Conservation (phyloP, 2,113 vertebrate species). For the Addax nasomaculatus region DNA sequence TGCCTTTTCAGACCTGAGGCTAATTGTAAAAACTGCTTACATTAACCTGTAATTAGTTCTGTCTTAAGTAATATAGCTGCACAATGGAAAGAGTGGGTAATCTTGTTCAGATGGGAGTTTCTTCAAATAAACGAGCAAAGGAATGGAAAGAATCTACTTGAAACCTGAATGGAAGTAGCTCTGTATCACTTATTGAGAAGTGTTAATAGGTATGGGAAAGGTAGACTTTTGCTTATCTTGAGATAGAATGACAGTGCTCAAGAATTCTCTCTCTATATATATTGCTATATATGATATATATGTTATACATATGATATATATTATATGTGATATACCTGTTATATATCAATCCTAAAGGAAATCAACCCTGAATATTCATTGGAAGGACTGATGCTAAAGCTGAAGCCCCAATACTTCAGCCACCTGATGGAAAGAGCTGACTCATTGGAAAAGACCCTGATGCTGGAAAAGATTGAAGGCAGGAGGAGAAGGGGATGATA, state of each 20-base stretch:
- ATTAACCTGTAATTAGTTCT: neutral
- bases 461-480: neutral
- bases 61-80: neutral
- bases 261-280: neutral
- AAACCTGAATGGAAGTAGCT: neutral
- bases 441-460: neutral
- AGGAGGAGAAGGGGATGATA: neutral
- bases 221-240: neutral
- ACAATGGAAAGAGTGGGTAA: neutral
- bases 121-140: neutral
- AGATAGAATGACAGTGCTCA: neutral
- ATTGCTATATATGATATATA: neutral
- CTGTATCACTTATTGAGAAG: neutral
- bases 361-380: neutral
- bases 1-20: conserved; percentile 3
- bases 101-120: neutral
- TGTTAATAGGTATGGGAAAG: neutral
- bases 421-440: neutral
- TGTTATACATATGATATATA: neutral
- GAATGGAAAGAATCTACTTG: neutral
- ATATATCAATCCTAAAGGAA: neutral
- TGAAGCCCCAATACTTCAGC: neutral
- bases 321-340: neutral
- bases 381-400: neutral
- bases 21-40: conserved; percentile 15